Conservation (phyloP, 2,113 vertebrate species). For the Semnornis frantzii region DNA sequence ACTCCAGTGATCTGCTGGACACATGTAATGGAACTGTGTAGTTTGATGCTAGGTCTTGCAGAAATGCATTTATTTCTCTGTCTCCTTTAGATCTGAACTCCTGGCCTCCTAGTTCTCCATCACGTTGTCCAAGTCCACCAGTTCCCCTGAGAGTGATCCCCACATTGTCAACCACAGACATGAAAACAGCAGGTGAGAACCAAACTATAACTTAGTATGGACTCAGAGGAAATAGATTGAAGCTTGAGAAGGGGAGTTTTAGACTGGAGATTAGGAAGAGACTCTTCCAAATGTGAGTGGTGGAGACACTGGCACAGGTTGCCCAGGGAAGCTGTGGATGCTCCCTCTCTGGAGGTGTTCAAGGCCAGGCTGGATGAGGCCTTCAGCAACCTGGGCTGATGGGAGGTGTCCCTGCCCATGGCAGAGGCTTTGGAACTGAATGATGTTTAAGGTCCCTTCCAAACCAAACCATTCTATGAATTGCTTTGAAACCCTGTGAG, state of each 20-base stretch:
- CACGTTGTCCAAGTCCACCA: conserved; percentile 80
- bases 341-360: no score
- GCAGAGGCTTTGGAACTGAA: no score
- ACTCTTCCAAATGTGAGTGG: no score
- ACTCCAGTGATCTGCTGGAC: background rate
- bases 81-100: conserved; percentile 82
- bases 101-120: conserved; percentile 86
- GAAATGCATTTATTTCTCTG: conserved; percentile 22
- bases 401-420: no score
- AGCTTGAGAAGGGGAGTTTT: no score
- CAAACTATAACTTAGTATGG: accelerated
- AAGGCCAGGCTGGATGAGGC: no score
- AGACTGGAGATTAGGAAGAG: no score
- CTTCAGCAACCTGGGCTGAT: no score
- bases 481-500: background rate
- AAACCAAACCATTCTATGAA: background rate
- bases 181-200: conserved; percentile 90
- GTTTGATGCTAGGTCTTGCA: conserved; percentile 8
- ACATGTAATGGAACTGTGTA: background rate
- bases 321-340: no score
- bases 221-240: no score
- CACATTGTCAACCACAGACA: conserved; percentile 91
- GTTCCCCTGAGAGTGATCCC: conserved; percentile 90
- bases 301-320: no score
- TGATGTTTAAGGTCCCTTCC: no score